Evolutionary conservation across 2,113 vertebrate species (phyloP).

Genomic region (Regulus satrapa): DNA sequence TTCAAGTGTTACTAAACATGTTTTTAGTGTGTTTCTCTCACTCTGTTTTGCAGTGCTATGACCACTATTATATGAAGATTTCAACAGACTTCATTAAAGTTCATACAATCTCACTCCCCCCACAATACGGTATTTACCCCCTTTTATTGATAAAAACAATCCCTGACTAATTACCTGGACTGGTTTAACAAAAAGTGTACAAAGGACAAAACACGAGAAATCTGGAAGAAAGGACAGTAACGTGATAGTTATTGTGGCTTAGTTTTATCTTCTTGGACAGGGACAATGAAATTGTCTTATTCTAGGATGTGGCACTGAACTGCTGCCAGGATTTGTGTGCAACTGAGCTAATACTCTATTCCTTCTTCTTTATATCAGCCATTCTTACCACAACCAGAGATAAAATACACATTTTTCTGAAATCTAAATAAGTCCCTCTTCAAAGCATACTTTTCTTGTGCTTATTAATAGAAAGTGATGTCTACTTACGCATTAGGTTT

Average conservation of each 20-base stretch:
- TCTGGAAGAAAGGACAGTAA: background rate
- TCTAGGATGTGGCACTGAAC: background rate
- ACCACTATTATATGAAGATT: background rate
- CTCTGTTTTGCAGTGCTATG: background rate
- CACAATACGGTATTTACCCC: background rate
- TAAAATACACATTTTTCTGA: background rate
- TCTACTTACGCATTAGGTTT: background rate
- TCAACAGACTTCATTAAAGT: background rate
- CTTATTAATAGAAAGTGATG: background rate
- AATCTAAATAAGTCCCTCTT: constrained; percentile 17
- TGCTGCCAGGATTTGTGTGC: background rate
- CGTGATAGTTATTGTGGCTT: background rate
- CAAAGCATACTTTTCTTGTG: background rate
- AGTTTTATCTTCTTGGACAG: background rate
- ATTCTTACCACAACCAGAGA: background rate
- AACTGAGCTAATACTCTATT: background rate
- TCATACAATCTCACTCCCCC: background rate
- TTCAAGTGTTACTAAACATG: background rate
- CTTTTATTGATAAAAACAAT: background rate
- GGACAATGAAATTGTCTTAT: background rate
- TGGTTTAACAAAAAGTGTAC: background rate
- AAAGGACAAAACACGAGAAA: background rate
- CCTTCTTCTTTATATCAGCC: background rate
- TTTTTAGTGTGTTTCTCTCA: background rate
- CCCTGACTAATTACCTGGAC: background rate